Evolutionary conservation across 1,140 invertebrate species (phyloP), one percentile per base, ranked within the genome.

Genomic region (Lucilia sericata): DNA sequence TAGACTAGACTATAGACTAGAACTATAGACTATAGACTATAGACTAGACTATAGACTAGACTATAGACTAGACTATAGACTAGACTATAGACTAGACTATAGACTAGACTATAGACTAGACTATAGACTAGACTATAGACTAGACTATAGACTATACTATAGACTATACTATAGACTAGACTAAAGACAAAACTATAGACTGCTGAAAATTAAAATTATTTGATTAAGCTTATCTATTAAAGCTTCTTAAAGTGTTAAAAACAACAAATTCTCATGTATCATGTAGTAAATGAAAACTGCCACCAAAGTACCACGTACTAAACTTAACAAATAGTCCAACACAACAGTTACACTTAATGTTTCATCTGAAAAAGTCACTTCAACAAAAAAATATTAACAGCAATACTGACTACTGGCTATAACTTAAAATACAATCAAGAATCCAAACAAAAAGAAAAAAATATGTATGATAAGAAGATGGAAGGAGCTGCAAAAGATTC

Each of bases 381-480:
- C 17, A 36, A 36, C 34, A 76, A 80, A 49, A 76, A 42, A 34
- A 80, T 30, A 30, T 30, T 1, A 30, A 80, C 42, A 80, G 7
- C 42, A 49, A 21, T 17, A n/a, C 65, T 17, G 19, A 70, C 65
- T 17, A n/a, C 65, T 17, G 19, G 19, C 65, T 70, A 19, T 19
- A 60, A 60, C 51, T 60, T 60, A 60, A 60, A 60, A 60, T 17
- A 60, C 51, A 60, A 76, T 76, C 17, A 42, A 42, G 17, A 36
- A 76, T 30, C 25, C 3, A 30, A 76, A 76, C 34, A 42, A 17
- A 17, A 34, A 34, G 74, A 30, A 34, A 75, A 42, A 76, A 65
- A 65, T 7, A 65, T 10, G 17, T n/a, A 78, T 42, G n/a, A 42
- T 8, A 83, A 85, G 65, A 87, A 85, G 86, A 87, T 87, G 17